A percentile compares a stretch with the other conserved stretches of the same genome.
Evolutionary conservation across 37 sponge, comb jelly and placozoan species (phyloP).

Genomic region (Haliclona indistincta): DNA sequence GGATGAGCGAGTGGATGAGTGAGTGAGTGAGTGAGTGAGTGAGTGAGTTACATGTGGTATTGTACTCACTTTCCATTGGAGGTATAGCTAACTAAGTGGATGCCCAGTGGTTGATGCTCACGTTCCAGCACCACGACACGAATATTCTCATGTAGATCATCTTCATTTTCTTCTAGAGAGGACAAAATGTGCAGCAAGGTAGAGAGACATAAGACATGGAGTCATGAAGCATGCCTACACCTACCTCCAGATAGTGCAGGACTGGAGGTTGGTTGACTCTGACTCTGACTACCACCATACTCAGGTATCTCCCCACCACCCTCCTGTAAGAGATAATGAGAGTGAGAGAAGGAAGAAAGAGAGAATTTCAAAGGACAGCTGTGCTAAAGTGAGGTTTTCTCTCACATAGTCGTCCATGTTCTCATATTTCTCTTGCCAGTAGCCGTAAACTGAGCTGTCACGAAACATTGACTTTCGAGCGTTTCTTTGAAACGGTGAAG

Average conservation of each 20-base stretch:
- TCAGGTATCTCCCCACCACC: not conserved
- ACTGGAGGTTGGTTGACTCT: not conserved
- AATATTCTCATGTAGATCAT: not conserved
- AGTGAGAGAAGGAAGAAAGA: not conserved
- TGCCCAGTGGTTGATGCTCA: not conserved
- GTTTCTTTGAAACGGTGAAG: not conserved
- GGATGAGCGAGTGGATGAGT: not conserved
- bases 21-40: too few species aligned
- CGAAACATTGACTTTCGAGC: not conserved
- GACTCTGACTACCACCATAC: not conserved
- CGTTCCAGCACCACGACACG: not conserved
- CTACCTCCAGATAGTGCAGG: not conserved
- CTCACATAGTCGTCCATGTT: not conserved
- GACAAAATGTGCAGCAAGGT: not conserved
- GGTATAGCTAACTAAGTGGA: conserved; percentile 4
- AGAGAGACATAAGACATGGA: not conserved
- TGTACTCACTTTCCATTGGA: not conserved
- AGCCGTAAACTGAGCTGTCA: not conserved
- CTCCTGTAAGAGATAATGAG: too few species aligned
- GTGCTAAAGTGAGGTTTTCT: not conserved
- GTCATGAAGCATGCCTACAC: not conserved
- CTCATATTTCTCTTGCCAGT: not conserved
- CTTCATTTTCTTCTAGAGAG: not conserved
- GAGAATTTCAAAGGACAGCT: not conserved
- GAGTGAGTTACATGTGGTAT: not conserved